A percentile compares a stretch with the other conserved stretches of the same genome.
Evolutionary conservation across 2,113 vertebrate genomes (phyloP).

Genomic region (Sminthopsis crassicaudata): DNA sequence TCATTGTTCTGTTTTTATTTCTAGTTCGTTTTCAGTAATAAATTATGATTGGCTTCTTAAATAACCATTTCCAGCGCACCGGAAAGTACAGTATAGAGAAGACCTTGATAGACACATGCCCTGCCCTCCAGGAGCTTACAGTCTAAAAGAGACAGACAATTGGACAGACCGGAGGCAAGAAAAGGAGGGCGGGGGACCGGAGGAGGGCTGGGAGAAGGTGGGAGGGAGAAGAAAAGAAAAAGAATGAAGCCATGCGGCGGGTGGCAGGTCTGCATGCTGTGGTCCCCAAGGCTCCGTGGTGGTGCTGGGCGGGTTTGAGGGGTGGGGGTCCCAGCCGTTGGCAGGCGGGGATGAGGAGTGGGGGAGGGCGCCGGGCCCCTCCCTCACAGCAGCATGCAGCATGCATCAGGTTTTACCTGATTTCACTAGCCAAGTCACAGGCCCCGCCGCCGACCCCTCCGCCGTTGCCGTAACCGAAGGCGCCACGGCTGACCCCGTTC

Average conservation of each 20-base stretch:
- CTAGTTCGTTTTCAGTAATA: constrained; percentile 64
- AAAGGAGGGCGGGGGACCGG: constrained; percentile 25
- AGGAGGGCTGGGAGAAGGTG: neutral
- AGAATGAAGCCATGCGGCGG: constrained; percentile 45
- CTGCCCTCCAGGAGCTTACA: constrained; percentile 79
- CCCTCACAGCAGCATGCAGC: constrained; percentile 67
- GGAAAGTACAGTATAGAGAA: constrained; percentile 42
- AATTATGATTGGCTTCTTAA: constrained; percentile 60
- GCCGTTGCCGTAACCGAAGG: constrained; percentile 58
- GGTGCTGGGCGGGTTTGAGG: constrained; percentile 60
- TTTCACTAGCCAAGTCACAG: constrained; percentile 88
- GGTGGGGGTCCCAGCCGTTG: constrained; percentile 55
- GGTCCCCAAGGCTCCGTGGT: constrained; percentile 67
- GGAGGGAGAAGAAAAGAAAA: constrained; percentile 10
- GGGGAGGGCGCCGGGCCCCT: constrained; percentile 66
- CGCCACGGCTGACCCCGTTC: constrained; percentile 79
- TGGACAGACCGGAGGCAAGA: neutral
- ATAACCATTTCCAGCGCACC: constrained; percentile 50
- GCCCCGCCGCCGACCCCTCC: constrained; percentile 70
- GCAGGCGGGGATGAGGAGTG: constrained; percentile 60
- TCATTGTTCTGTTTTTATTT: constrained; percentile 71
- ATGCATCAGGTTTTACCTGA: constrained; percentile 86
- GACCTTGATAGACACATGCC: neutral
- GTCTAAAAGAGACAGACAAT: constrained; percentile 59
- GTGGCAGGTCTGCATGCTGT: constrained; percentile 61